Base-by-base conservation (phyloP, 53 echinoderm and acorn worm species). In the Temnopleurus reevesii region DNA sequence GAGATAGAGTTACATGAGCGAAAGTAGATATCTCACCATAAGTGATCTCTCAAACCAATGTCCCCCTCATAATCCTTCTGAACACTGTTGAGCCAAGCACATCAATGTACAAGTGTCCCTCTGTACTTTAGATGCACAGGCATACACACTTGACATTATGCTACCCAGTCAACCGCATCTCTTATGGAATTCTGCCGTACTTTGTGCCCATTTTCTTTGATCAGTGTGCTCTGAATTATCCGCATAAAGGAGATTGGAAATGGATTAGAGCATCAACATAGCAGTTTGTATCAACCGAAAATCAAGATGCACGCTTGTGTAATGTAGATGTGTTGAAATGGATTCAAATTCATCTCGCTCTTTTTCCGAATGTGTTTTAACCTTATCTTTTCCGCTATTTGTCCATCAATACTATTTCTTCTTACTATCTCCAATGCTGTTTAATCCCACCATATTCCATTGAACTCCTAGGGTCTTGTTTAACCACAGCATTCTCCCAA, bases 101-200 rank as follows among this genome's bases (percentile, higher is more conserved):
- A 71, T 71, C 19, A 21, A 41, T 41, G 43, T 71, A 49, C 15
- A n/a, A 19, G 71, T 71, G 38, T n/a, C 41, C 71, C 71, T 9
- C 71, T 71, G 71, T 71, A 71, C 71, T 71, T 71, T 71, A 19
- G 41, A 71, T 19, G 71, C 71, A 71, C 7, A 6, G 23, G 41
- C 71, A 21, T 41, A 71, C 41, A 41, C 71, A 38, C 71, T 71
- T 71, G 71, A 71, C 71, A 71, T 71, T 71, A 71, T 41, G 36
- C 4, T 41, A 36, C 41, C 71, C 21, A 71, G 71, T 13, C 7
- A 38, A 41, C 36, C 71, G 41, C 0, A 71, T 41, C 71, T n/a
- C 3, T 8, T n/a, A 25, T 6, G 71, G n/a, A 71, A 71, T 41
- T 71, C 71, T 38, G 2, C 8, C 41, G 41, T 71, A 71, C 71